Evolutionary conservation across 92 coral and sea anemone genomes (phyloP).

Genomic region (Parazoanthus atlanticus): DNA sequence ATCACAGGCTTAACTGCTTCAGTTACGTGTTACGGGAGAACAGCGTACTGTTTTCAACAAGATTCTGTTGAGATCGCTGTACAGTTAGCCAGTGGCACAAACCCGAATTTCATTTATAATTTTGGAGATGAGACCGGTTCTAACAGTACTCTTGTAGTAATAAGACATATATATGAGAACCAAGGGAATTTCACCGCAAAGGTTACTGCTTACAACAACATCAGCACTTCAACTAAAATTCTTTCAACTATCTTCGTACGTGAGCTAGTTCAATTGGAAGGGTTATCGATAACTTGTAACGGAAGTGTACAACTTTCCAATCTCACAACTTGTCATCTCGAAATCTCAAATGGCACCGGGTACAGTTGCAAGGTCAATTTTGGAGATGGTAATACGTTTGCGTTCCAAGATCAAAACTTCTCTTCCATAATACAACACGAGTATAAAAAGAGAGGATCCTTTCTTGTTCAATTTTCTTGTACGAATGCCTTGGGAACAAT

Average conservation of each 20-base stretch:
- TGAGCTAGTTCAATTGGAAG: slow-evolving; percentile 12
- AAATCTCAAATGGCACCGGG: slow-evolving; percentile 12
- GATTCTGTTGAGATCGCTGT: slow-evolving; percentile 8
- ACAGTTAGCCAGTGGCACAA: not conserved
- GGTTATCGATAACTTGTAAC: not conserved
- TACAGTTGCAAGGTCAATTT: slow-evolving; percentile 6
- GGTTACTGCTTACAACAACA: slow-evolving; percentile 32
- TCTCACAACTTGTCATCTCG: slow-evolving; percentile 15
- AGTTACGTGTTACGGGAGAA: slow-evolving; percentile 9
- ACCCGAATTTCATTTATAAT: slow-evolving; percentile 3
- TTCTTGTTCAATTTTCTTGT: slow-evolving; percentile 16
- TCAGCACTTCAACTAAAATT: not conserved
- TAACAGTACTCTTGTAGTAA: slow-evolving; percentile 1
- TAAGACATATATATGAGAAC: not conserved
- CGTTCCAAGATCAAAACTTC: not conserved
- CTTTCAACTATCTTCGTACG: slow-evolving; percentile 2
- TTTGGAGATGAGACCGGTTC: slow-evolving; percentile 12
- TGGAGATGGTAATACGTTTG: slow-evolving; percentile 11
- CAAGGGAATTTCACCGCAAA: slow-evolving; percentile 17
- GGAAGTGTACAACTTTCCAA: slow-evolving; percentile 26
- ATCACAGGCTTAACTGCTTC: slow-evolving; percentile 10
- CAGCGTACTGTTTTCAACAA: slow-evolving; percentile 24
- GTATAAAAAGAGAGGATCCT: slow-evolving; percentile 5
- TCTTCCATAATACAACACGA: not conserved
- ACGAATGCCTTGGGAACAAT: not conserved